phyloP scores from a whole-genome alignment of 2,797 vertebrate species.

The Monodelphis domestica region DNA sequence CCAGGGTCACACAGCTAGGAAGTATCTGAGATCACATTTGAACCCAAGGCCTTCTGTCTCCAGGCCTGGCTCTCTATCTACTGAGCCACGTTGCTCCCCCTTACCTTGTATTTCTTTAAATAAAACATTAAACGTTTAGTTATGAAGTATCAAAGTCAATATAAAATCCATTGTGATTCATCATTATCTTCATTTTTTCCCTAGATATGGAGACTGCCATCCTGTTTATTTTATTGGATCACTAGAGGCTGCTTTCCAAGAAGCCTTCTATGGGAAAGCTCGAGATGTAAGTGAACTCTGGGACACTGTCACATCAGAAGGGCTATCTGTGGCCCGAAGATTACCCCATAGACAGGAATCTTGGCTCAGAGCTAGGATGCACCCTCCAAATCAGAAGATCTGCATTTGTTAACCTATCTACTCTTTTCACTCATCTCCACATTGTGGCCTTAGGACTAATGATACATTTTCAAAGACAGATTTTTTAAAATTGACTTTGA shows the following conservation, averaged over 20 bases:
- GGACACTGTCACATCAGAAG: slow-evolving; percentile 40
- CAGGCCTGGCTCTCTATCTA: too few relatives aligned
- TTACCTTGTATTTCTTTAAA: background rate
- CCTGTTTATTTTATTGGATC: slow-evolving; percentile 99
- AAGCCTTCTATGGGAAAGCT: slow-evolving; percentile 99
- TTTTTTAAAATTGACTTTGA: slow-evolving; percentile 45
- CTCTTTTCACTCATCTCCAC: slow-evolving; percentile 13
- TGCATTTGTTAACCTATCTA: slow-evolving; percentile 55
- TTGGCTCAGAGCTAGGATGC: slow-evolving; percentile 29
- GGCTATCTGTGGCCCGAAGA: background rate
- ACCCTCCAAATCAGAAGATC: slow-evolving; percentile 39
- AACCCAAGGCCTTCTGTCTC: too few relatives aligned
- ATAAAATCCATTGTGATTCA: slow-evolving; percentile 42
- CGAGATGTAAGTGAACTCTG: slow-evolving; percentile 94
- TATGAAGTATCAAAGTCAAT: slow-evolving; percentile 55
- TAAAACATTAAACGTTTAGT: too few relatives aligned
- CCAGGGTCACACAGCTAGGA: too few relatives aligned
- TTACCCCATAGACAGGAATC: slow-evolving; percentile 21
- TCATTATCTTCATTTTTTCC: slow-evolving; percentile 74
- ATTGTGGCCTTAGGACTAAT: background rate
- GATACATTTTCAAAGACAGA: slow-evolving; percentile 31
- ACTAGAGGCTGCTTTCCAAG: slow-evolving; percentile 99
- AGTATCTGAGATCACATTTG: too few relatives aligned
- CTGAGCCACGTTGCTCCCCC: too few relatives aligned
- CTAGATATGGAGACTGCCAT: slow-evolving; percentile 98